Evolutionary conservation across 2,113 vertebrate genomes (phyloP).

Genomic region (Excalfactoria chinensis): DNA sequence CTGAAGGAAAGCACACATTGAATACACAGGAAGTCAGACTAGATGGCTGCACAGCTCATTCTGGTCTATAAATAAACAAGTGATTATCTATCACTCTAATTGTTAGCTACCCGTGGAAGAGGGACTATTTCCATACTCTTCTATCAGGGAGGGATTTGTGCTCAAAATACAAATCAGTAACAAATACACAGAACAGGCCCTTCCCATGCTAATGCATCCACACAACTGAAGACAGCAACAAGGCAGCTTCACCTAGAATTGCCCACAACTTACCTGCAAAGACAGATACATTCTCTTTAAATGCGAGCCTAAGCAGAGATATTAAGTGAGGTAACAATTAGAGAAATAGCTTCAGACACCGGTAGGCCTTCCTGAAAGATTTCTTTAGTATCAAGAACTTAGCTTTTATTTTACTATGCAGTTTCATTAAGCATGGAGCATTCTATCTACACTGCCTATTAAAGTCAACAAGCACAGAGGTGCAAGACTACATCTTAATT

Average conservation of each 20-base stretch:
- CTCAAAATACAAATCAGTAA: neutral
- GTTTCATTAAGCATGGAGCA: neutral
- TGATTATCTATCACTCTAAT: conserved; percentile 12
- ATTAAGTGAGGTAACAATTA: neutral
- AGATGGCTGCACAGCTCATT: neutral
- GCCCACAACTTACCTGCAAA: neutral
- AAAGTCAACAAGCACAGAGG: neutral
- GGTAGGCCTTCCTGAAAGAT: neutral
- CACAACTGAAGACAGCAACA: neutral
- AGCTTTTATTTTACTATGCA: neutral
- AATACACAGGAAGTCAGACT: conserved; percentile 21
- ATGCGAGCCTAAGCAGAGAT: neutral
- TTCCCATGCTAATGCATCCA: neutral
- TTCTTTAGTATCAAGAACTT: neutral
- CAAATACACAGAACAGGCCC: neutral
- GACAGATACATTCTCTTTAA: neutral
- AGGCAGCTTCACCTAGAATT: neutral
- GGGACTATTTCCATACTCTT: neutral
- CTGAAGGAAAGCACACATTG: neutral
- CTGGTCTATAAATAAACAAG: conserved; percentile 24
- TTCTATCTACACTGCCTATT: neutral
- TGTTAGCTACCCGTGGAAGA: neutral
- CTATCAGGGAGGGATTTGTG: neutral
- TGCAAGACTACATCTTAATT: neutral
- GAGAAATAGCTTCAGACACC: neutral